A percentile compares a stretch with the other conserved stretches of the same genome.
These are phyloP conservation scores for Sisyra terminalis DNA, from an alignment of 2,888 invertebrate species.

Conservation along the genomic window DNA sequence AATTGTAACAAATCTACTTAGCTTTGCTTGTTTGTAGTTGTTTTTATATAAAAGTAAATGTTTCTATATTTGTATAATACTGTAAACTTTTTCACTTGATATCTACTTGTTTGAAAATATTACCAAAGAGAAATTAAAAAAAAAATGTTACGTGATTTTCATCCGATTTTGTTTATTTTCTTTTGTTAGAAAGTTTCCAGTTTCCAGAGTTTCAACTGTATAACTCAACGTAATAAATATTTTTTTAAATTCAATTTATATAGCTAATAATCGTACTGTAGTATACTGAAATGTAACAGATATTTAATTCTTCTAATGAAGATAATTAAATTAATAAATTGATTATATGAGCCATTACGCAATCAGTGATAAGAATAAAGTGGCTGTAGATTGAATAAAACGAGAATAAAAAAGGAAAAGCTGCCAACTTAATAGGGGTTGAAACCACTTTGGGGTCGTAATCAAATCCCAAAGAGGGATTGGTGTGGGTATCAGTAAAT, in stretches of 20 bases:
- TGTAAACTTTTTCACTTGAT: neutral
- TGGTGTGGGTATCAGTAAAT: no score
- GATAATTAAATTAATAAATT: neutral
- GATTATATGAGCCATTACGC: neutral
- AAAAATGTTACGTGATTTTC: no score
- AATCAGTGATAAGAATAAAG: neutral
- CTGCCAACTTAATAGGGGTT: conserved; percentile 30
- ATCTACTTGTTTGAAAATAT: neutral
- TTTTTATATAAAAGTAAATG: neutral
- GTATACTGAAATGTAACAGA: no score
- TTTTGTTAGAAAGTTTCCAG: no score
- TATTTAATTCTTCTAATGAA: no score
- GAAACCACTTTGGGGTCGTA: conserved; percentile 29
- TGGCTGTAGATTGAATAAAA: neutral
- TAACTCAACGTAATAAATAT: no score
- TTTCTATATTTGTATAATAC: neutral
- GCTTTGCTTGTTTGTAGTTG: neutral
- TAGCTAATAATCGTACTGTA: no score
- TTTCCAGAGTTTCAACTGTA: no score
- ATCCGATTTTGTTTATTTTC: no score
- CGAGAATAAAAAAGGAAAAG: conserved; percentile 17
- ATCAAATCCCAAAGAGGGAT: conserved; percentile 25
- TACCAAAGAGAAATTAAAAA: no score
- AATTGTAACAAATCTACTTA: no score
- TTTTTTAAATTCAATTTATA: no score